Evolutionary conservation across 2,113 vertebrate species (phyloP), one percentile per base, ranked within the genome.

Genomic region (Anarhynchus alexandrinus): DNA sequence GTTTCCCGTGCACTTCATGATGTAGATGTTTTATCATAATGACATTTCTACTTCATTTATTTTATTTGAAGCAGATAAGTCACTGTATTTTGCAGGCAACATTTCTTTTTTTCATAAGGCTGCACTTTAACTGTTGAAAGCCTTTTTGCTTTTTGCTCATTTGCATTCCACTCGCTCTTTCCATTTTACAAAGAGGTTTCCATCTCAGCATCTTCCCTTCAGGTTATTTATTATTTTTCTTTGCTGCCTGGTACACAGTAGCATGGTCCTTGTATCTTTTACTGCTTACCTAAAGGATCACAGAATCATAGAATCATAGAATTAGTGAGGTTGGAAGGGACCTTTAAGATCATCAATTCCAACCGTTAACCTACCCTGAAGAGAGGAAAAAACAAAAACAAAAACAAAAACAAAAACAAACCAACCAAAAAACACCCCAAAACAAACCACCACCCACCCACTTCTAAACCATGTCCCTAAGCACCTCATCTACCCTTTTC

Each of bases 51-150:
- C 30, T 92, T 78, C 11, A 38, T 89, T 62, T 91, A 54, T 84
- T 95, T 74, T 93, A n/a, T 91, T 61, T 89, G 58, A 88, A 86
- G 74, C 23, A 51, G 52, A 13, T 52, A 92, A 93, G 30, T 66
- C 57, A 9, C 45, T 5, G 5, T 76, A 47, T 88, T 80, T 80
- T 1, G 2, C n/a, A 90, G 54, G 45, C 38, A 66, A 38, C 21
- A 6, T n/a, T 42, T 93, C 40, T 64, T 18, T 40, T 64, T 90
- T 85, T 27, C 6, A 3, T 45, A 74, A 40, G 29, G n/a, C 38
- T 67, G 47, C 22, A 29, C 9, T 69, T 62, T 22, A 67, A 47
- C 38, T 34, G 30, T 27, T 57, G 52, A 79, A 89, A 93, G 42
- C 43, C 32, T 73, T 83, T 82, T 47, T 0, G 5, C 34, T 86